These are phyloP conservation scores for Periphyllus acericola DNA, from an alignment of 2,888 invertebrate genomes.

Conservation along the genomic window DNA sequence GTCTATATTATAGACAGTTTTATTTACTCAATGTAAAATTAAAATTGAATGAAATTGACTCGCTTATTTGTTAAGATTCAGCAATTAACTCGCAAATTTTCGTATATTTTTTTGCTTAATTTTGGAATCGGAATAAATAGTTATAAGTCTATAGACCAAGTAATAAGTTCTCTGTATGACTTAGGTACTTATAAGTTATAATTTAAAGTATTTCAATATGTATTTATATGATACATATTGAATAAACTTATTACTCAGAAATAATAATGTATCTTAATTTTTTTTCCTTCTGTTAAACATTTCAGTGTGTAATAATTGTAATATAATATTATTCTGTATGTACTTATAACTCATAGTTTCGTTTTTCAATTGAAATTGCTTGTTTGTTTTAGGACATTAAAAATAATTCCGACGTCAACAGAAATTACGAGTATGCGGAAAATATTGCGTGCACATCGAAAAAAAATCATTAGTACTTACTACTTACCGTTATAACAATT, in stretches of 20 bases:
- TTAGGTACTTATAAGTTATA: too few species aligned
- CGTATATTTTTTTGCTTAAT: too few species aligned
- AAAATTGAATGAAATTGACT: too few species aligned
- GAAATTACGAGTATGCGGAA: not conserved
- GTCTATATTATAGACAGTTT: too few species aligned
- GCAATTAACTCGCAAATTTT: too few species aligned
- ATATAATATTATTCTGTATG: not conserved
- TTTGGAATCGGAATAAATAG: too few species aligned
- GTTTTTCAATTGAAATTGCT: not conserved
- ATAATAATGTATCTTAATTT: not conserved
- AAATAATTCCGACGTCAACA: not conserved
- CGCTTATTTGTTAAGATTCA: too few species aligned
- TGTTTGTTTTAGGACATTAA: slow-evolving; percentile 22
- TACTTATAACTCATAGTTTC: not conserved
- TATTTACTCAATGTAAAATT: too few species aligned
- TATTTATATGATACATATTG: too few species aligned
- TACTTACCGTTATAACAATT: not conserved
- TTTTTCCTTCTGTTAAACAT: not conserved
- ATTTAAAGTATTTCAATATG: too few species aligned
- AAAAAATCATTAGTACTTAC: slow-evolving; percentile 10
- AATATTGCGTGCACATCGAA: slow-evolving; percentile 5
- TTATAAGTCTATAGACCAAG: too few species aligned
- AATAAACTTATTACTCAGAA: not conserved
- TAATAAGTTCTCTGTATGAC: too few species aligned
- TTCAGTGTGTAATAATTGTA: not conserved